Percentiles rank a stretch among this genome's conserved stretches.
phyloP scores from a whole-genome alignment of 1,140 invertebrate species.

The Drosophila dunni region DNA sequence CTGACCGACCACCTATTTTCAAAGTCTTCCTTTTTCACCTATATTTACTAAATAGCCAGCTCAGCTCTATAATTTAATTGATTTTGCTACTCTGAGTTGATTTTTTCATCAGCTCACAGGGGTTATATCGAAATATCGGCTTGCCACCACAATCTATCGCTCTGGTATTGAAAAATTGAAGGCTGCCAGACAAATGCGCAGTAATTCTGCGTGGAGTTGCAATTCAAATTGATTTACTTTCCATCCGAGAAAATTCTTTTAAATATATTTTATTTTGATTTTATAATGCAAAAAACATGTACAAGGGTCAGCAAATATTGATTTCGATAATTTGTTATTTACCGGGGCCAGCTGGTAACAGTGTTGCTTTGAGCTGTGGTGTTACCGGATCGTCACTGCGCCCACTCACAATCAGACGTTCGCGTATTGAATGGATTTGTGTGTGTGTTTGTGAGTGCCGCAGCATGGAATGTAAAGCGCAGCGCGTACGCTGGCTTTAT shows the following conservation, averaged over 20 bases:
- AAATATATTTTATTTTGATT: background rate
- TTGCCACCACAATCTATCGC: slow-evolving; percentile 17
- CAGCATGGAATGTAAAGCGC: slow-evolving; percentile 72
- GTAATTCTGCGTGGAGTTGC: background rate
- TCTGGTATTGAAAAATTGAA: background rate
- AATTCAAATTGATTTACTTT: background rate
- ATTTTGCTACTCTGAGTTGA: slow-evolving; percentile 61
- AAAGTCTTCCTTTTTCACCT: background rate
- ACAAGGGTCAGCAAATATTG: background rate
- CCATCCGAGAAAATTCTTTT: background rate
- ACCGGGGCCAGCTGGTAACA: slow-evolving; percentile 25
- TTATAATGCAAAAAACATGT: background rate
- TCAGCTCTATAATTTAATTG: slow-evolving; percentile 72
- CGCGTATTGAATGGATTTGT: slow-evolving; percentile 21
- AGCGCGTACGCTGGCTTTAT: slow-evolving; percentile 72
- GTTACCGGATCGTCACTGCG: slow-evolving; percentile 41
- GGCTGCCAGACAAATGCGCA: background rate
- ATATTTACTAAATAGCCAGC: slow-evolving; percentile 27
- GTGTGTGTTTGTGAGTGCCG: slow-evolving; percentile 64
- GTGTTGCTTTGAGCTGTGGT: slow-evolving; percentile 50
- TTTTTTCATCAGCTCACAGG: slow-evolving; percentile 61
- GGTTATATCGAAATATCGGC: slow-evolving; percentile 30
- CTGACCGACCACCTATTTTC: slow-evolving; percentile 18
- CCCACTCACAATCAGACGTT: slow-evolving; percentile 49
- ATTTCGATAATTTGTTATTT: slow-evolving; percentile 1